These are phyloP conservation scores for Aegotheles bennettii DNA, from an alignment of 2,113 vertebrate genomes.

Conservation along the genomic window DNA sequence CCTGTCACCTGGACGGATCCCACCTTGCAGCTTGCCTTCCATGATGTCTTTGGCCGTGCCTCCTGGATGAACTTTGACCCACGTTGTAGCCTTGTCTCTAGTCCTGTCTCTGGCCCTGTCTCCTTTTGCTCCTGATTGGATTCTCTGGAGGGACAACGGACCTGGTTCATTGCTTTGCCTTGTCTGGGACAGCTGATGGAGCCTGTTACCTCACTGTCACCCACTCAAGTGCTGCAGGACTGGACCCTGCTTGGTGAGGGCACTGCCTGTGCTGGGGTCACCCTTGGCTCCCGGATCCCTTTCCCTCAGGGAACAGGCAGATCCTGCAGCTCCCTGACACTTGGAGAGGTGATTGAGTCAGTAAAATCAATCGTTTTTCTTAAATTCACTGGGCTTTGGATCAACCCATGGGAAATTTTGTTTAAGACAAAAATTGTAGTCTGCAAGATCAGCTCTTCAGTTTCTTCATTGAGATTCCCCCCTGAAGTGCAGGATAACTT, in stretches of 20 bases:
- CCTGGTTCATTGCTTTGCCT: not conserved
- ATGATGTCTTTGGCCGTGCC: not conserved
- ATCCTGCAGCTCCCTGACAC: not conserved
- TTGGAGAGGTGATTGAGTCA: not conserved
- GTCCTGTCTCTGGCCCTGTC: not conserved
- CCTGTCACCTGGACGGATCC: not conserved
- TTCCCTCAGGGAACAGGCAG: not conserved
- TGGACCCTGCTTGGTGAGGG: not conserved
- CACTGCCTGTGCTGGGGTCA: not conserved
- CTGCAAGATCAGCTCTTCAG: not conserved
- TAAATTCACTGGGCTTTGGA: not conserved
- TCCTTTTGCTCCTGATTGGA: not conserved
- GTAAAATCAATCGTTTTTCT: not conserved
- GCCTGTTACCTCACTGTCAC: not conserved
- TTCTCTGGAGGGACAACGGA: not conserved
- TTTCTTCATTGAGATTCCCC: not conserved
- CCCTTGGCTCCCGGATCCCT: fast-evolving
- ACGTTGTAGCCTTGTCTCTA: fast-evolving
- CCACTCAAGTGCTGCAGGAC: not conserved
- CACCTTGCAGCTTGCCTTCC: not conserved
- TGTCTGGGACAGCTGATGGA: not conserved
- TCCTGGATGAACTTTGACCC: not conserved
- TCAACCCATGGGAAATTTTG: not conserved
- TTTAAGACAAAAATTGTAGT: not conserved
- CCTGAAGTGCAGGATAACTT: not conserved